phyloP scores from a whole-genome alignment of 1,140 invertebrate genomes.

The Octopus sinensis region DNA sequence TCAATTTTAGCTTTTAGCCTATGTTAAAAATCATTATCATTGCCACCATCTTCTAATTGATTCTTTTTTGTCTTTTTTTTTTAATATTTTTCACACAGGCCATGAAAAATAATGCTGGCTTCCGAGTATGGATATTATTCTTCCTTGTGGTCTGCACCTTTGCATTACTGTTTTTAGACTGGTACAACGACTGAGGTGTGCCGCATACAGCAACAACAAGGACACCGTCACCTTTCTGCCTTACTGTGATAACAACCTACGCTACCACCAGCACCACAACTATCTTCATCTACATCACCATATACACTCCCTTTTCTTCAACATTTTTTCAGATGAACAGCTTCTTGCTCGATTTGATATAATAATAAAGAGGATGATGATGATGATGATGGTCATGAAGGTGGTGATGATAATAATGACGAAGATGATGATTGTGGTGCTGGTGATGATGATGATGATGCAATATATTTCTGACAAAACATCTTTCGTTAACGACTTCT shows the following conservation, averaged over 20 bases:
- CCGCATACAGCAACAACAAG: neutral
- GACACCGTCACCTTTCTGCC: no score
- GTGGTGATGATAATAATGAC: no score
- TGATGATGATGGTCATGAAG: neutral
- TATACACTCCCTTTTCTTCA: neutral
- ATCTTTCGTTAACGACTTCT: no score
- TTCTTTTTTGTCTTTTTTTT: neutral
- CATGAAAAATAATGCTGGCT: constrained; percentile 91
- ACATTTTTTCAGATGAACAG: neutral
- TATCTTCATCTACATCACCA: neutral
- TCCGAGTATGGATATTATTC: constrained; percentile 90
- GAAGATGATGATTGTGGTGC: no score
- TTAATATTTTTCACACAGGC: constrained; percentile 68
- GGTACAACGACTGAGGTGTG: constrained; percentile 77
- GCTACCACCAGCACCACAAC: neutral
- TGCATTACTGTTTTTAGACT: constrained; percentile 91
- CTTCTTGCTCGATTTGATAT: neutral
- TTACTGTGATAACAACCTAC: no score
- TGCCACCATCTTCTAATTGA: no score
- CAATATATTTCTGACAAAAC: no score
- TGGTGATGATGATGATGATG: no score
- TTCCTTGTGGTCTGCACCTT: constrained; percentile 95
- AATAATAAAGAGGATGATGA: neutral
- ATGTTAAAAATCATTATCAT: no score
- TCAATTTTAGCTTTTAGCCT: no score